These are phyloP conservation scores for Bucorvus abyssinicus DNA, from an alignment of 2,797 vertebrate species.

Conservation along the genomic window DNA sequence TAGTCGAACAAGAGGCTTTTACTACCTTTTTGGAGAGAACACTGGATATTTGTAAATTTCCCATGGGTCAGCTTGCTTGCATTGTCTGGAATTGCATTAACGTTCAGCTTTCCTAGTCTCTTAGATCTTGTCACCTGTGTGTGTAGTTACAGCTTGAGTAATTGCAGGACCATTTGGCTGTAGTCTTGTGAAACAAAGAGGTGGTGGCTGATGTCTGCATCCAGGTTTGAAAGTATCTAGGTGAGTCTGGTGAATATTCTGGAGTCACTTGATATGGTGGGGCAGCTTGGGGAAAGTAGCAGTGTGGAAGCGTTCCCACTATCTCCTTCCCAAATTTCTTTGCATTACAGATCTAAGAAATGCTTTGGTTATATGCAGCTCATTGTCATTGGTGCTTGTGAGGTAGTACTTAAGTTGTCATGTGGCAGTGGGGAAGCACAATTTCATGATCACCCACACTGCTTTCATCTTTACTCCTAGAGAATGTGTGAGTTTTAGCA, in stretches of 20 bases:
- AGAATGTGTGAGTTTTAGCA: background rate
- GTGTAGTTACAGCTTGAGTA: background rate
- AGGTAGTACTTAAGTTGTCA: background rate
- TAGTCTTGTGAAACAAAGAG: background rate
- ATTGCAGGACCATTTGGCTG: background rate
- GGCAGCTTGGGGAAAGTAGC: background rate
- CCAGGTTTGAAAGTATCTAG: background rate
- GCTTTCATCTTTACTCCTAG: background rate
- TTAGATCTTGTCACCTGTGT: background rate
- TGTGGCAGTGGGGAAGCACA: background rate
- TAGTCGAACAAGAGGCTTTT: background rate
- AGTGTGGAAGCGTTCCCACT: background rate
- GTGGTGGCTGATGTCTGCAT: background rate
- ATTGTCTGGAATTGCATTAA: background rate
- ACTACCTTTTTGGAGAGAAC: background rate
- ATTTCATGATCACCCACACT: accelerated
- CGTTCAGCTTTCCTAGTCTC: background rate
- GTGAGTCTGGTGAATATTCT: background rate
- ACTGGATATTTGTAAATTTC: background rate
- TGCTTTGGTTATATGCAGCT: background rate
- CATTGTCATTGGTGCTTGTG: background rate
- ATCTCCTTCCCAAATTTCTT: background rate
- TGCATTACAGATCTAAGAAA: background rate
- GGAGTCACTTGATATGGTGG: background rate
- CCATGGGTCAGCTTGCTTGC: background rate